Percentiles rank a stretch among this genome's conserved stretches.
These are phyloP conservation scores for Holothuria glaberrima DNA, from an alignment of 35 echinoderm and acorn worm species.

Conservation along the genomic window DNA sequence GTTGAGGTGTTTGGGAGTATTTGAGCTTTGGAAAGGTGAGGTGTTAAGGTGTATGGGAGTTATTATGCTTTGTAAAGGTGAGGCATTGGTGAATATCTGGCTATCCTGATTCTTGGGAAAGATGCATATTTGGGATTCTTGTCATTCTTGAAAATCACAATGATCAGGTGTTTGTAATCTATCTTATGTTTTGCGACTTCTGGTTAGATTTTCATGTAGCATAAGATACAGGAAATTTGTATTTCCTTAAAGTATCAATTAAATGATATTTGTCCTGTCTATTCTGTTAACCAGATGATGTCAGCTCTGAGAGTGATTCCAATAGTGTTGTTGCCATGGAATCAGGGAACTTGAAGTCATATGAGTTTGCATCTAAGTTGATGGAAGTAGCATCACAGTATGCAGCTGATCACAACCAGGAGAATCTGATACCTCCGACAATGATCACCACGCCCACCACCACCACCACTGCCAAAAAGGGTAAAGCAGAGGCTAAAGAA, in stretches of 20 bases:
- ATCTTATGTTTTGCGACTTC: too few relatives aligned
- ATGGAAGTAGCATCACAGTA: slow-evolving; percentile 44
- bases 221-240: too few relatives aligned
- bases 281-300: not conserved
- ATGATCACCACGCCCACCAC: not conserved
- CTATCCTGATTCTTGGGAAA: too few relatives aligned
- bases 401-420: slow-evolving; percentile 18
- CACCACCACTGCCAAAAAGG: slow-evolving; percentile 11
- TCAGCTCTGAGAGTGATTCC: slow-evolving; percentile 40
- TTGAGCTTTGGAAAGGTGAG: too few relatives aligned
- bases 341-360: slow-evolving; percentile 17
- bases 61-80: not conserved
- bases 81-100: not conserved
- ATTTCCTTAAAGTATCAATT: too few relatives aligned
- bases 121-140: too few relatives aligned
- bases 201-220: too few relatives aligned
- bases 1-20: too few relatives aligned
- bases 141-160: too few relatives aligned
- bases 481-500: not conserved
- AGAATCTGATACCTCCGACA: not conserved
- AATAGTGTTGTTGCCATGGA: slow-evolving; percentile 46
- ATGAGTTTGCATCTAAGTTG: slow-evolving; percentile 49
- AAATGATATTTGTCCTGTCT: not conserved
- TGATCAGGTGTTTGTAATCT: too few relatives aligned
- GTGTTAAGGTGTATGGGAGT: too few relatives aligned